phyloP scores from a whole-genome alignment of 1,140 invertebrate species.

The Lithobius niger region DNA sequence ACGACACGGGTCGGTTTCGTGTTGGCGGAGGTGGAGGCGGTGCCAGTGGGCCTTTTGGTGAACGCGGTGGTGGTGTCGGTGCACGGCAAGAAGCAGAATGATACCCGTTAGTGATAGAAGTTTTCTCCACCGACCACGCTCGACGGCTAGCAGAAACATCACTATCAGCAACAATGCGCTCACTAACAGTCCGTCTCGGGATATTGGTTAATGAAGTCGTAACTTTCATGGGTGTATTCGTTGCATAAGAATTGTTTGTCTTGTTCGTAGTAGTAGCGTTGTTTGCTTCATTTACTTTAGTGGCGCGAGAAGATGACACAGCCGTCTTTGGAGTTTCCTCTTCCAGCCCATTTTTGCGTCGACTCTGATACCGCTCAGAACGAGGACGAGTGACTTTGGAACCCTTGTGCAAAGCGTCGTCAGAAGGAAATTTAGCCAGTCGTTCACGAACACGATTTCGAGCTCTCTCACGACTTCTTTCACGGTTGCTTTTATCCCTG shows the following conservation, averaged over 20 bases:
- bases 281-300: background rate
- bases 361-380: background rate
- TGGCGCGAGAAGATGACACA: background rate
- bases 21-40: background rate
- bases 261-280: background rate
- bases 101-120: no score
- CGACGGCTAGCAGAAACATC: no score
- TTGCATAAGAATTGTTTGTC: background rate
- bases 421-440: background rate
- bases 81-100: no score
- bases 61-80: conserved; percentile 2
- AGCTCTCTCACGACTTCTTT: no score
- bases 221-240: background rate
- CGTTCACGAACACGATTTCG: no score
- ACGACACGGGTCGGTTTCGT: background rate
- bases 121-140: no score
- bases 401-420: background rate
- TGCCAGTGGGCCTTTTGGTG: background rate
- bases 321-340: background rate
- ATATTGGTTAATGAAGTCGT: no score
- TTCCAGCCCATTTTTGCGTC: background rate
- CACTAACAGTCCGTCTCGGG: no score
- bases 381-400: background rate
- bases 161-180: no score
- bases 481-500: no score